Percentiles rank a stretch among this genome's conserved stretches.
Conservation (phyloP, 2,113 vertebrate species). For the Stercorarius parasiticus region DNA sequence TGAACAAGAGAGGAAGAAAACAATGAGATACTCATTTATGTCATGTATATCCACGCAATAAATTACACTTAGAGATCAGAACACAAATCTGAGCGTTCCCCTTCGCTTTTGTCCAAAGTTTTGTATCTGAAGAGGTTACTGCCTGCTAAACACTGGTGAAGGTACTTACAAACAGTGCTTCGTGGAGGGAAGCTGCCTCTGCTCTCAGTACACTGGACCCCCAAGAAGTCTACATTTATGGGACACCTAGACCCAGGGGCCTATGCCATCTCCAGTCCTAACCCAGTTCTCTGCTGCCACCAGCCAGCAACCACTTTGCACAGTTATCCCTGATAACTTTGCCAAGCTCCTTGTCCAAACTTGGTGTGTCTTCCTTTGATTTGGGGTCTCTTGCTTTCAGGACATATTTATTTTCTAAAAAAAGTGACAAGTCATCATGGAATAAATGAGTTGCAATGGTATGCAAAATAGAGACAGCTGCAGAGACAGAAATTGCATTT, state of each 20-base stretch:
- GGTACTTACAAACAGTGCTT: fast-evolving
- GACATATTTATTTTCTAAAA: not conserved
- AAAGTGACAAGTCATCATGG: not conserved
- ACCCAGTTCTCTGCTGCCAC: not conserved
- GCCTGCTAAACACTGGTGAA: not conserved
- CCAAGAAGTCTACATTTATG: not conserved
- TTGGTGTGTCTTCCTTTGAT: not conserved
- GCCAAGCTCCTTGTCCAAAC: not conserved
- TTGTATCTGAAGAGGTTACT: not conserved
- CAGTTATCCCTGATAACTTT: not conserved
- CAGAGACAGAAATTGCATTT: not conserved
- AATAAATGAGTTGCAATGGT: not conserved
- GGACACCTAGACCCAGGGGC: not conserved
- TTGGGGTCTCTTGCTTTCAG: not conserved
- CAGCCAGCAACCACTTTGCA: fast-evolving
- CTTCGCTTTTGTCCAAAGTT: fast-evolving
- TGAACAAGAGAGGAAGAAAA: not conserved
- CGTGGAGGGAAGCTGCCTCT: fast-evolving
- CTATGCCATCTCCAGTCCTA: not conserved
- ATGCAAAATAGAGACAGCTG: not conserved
- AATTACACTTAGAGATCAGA: not conserved
- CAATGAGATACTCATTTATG: not conserved
- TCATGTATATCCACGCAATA: fast-evolving
- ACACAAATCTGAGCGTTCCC: not conserved
- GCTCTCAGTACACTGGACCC: not conserved